These are phyloP conservation scores for Zaprionus africanus DNA, from an alignment of 1,140 invertebrate species.

Conservation along the genomic window DNA sequence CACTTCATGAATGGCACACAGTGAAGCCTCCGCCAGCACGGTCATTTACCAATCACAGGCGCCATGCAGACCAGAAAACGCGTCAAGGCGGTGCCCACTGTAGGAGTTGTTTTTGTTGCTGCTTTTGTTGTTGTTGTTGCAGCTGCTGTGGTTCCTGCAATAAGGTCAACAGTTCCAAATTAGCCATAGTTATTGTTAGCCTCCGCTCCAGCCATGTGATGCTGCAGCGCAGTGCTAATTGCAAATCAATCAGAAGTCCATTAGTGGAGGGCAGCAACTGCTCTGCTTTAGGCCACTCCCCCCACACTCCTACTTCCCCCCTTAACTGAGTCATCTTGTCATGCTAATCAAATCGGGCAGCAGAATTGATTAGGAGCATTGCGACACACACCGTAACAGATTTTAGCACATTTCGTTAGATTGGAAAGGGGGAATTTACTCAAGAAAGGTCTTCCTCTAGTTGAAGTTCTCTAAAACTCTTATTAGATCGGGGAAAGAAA, in stretches of 20 bases:
- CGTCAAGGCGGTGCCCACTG: slow-evolving; percentile 70
- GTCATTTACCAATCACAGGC: slow-evolving; percentile 78
- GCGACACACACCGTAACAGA: neutral
- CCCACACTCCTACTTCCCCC: neutral
- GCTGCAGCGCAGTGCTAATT: slow-evolving; percentile 59
- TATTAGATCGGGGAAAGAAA: too few species aligned
- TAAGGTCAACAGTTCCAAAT: slow-evolving; percentile 66
- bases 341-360: slow-evolving; percentile 34
- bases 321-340: slow-evolving; percentile 53
- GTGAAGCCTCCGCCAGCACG: neutral
- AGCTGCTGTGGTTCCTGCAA: slow-evolving; percentile 52
- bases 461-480: too few species aligned
- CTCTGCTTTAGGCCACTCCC: neutral
- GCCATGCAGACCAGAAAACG: slow-evolving; percentile 83
- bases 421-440: neutral
- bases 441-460: too few species aligned
- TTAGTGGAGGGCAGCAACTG: slow-evolving; percentile 35
- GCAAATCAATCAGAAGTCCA: slow-evolving; percentile 73
- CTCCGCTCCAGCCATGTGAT: slow-evolving; percentile 62
- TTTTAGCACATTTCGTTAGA: slow-evolving; percentile 47
- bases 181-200: slow-evolving; percentile 16
- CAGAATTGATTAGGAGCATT: slow-evolving; percentile 33
- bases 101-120: slow-evolving; percentile 8
- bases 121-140: slow-evolving; percentile 15
- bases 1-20: neutral